Evolutionary conservation across 2,888 invertebrate species (phyloP).

Genomic region (Stenolophus ochropezus): DNA sequence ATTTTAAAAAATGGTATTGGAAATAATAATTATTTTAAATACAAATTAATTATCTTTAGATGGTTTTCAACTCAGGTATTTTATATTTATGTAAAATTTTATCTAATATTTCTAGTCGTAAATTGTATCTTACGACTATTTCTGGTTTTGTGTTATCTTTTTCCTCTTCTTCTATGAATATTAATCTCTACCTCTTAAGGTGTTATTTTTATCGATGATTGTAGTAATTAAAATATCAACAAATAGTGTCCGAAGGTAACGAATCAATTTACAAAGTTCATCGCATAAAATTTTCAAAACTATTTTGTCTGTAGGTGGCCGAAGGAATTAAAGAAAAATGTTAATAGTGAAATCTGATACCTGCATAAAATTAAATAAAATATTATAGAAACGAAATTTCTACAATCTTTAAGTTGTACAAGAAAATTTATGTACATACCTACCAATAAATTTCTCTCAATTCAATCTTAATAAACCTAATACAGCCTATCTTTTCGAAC

Average conservation of each 20-base stretch:
- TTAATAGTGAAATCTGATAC: slow-evolving; percentile 54
- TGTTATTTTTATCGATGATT: slow-evolving; percentile 33
- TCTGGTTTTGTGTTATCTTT: not conserved
- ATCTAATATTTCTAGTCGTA: too few species aligned
- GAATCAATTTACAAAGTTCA: slow-evolving; percentile 34
- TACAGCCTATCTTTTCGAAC: slow-evolving; percentile 31
- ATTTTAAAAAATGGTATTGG: too few species aligned
- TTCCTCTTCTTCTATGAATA: not conserved
- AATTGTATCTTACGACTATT: too few species aligned
- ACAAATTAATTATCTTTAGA: too few species aligned
- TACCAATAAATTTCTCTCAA: slow-evolving; percentile 36
- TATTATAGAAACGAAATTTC: slow-evolving; percentile 49
- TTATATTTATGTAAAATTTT: too few species aligned
- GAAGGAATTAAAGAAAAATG: slow-evolving; percentile 36
- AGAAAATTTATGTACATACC: slow-evolving; percentile 39
- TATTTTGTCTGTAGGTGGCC: slow-evolving; percentile 56
- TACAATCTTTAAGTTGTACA: slow-evolving; percentile 36
- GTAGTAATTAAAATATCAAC: slow-evolving; percentile 31
- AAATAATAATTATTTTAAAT: too few species aligned
- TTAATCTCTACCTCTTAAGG: not conserved
- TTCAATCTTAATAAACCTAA: slow-evolving; percentile 46
- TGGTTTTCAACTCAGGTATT: too few species aligned
- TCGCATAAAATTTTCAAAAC: slow-evolving; percentile 36
- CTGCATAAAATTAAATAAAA: slow-evolving; percentile 55
- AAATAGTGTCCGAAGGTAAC: slow-evolving; percentile 23